Evolutionary conservation across 2,113 vertebrate genomes (phyloP).

Genomic region (Murina feae): DNA sequence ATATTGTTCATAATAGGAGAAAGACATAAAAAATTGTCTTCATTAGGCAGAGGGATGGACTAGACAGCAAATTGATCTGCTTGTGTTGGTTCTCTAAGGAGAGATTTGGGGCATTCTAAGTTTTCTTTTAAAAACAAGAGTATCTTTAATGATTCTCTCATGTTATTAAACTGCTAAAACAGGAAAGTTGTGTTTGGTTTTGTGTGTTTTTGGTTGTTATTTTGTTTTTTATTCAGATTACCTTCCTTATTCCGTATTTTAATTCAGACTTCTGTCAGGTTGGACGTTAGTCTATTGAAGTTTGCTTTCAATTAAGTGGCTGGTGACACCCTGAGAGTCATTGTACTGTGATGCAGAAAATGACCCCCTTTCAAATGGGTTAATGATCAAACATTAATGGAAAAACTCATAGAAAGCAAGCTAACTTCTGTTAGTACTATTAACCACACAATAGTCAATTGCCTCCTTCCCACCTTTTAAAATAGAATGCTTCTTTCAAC

Average conservation of each 20-base stretch:
- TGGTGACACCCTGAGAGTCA: not conserved
- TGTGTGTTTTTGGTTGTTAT: not conserved
- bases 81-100: not conserved
- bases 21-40: not conserved
- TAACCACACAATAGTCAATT: not conserved
- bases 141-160: not conserved
- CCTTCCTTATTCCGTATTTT: not conserved
- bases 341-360: slow-evolving; percentile 10
- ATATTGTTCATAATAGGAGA: not conserved
- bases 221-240: not conserved
- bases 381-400: not conserved
- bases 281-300: slow-evolving; percentile 1
- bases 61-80: not conserved
- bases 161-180: not conserved
- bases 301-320: not conserved
- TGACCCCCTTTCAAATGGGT: slow-evolving; percentile 3
- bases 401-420: not conserved
- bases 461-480: not conserved
- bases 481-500: not conserved
- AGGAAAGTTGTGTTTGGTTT: not conserved
- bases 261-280: not conserved
- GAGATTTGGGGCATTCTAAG: not conserved
- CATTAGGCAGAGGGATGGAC: not conserved
- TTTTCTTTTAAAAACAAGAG: not conserved
- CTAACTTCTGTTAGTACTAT: not conserved